A percentile compares a stretch with the other conserved stretches of the same genome.
Conservation (phyloP, 2,888 invertebrate genomes). For the Leptogaster cylindrica region DNA sequence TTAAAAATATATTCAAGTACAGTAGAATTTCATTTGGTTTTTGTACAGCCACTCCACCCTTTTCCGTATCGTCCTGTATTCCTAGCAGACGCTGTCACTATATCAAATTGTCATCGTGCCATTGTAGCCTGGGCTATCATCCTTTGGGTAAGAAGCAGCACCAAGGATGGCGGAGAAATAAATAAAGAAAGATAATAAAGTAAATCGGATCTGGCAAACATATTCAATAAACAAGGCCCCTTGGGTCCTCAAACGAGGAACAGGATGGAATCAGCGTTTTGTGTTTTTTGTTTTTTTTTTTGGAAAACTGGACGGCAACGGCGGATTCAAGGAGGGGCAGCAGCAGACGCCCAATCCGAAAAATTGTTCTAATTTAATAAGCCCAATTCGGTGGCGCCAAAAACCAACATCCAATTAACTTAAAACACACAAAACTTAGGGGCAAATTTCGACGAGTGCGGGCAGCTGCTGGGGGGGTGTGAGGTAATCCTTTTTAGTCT, state of each 20-base stretch:
- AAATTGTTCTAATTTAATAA: slow-evolving; percentile 47
- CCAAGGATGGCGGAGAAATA: slow-evolving; percentile 21
- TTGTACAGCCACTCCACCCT: no score
- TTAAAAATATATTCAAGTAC: no score
- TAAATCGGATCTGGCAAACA: slow-evolving; percentile 38
- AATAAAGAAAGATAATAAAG: slow-evolving; percentile 39
- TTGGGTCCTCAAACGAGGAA: slow-evolving; percentile 22
- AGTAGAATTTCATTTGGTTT: no score
- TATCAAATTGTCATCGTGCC: slow-evolving; percentile 34
- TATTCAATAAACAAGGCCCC: slow-evolving; percentile 40
- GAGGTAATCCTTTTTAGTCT: slow-evolving; percentile 43
- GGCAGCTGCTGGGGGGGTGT: slow-evolving; percentile 2
- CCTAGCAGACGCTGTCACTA: slow-evolving; percentile 9
- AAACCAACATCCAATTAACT: slow-evolving; percentile 48
- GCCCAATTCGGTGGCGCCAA: slow-evolving; percentile 47
- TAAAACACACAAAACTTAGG: slow-evolving; percentile 45
- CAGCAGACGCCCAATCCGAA: slow-evolving; percentile 39
- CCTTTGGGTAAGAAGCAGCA: neutral
- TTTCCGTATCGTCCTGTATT: no score
- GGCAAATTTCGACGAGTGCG: slow-evolving; percentile 16
- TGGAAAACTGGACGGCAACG: neutral
- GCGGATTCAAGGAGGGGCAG: slow-evolving; percentile 8
- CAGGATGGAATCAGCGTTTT: slow-evolving; percentile 18
- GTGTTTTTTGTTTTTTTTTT: no score
- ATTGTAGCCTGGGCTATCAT: slow-evolving; percentile 10